Evolutionary conservation across 1,140 invertebrate genomes (phyloP).

Genomic region (Brachionus calyciflorus): DNA sequence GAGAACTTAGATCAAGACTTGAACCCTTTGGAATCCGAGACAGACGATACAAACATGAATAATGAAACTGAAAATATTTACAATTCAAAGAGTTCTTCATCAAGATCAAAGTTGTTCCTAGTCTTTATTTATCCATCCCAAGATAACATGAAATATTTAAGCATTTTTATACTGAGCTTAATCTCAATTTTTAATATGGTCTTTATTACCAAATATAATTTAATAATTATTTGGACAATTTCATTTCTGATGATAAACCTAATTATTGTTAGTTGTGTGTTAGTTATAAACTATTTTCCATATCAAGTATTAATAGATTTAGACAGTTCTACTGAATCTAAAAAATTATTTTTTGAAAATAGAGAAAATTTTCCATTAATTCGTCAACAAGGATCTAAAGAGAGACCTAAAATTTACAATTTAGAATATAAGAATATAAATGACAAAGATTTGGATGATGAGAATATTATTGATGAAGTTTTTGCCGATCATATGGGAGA

Average conservation of each 20-base stretch:
- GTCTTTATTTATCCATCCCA: neutral
- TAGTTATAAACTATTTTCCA: slow-evolving; percentile 30
- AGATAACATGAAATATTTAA: neutral
- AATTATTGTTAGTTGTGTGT: neutral
- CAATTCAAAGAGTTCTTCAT: neutral
- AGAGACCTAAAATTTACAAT: slow-evolving; percentile 27
- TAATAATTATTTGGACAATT: neutral
- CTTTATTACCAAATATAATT: neutral
- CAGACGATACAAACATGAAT: neutral
- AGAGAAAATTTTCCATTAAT: slow-evolving; percentile 19
- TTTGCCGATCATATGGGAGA: slow-evolving; percentile 23
- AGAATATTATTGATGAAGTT: neutral
- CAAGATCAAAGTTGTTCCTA: no score
- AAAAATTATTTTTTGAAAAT: neutral
- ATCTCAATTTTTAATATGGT: neutral
- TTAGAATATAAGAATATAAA: neutral
- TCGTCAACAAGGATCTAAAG: neutral
- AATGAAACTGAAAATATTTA: neutral
- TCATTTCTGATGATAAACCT: slow-evolving; percentile 22
- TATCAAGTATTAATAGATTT: slow-evolving; percentile 14
- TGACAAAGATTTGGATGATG: neutral
- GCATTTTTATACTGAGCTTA: neutral
- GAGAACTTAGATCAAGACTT: neutral
- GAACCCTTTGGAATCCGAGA: neutral
- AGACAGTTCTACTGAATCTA: no score